Percentiles rank a stretch among this genome's conserved stretches.
Conservation (phyloP, 2,888 invertebrate genomes). For the Metopia argyrocephala region DNA sequence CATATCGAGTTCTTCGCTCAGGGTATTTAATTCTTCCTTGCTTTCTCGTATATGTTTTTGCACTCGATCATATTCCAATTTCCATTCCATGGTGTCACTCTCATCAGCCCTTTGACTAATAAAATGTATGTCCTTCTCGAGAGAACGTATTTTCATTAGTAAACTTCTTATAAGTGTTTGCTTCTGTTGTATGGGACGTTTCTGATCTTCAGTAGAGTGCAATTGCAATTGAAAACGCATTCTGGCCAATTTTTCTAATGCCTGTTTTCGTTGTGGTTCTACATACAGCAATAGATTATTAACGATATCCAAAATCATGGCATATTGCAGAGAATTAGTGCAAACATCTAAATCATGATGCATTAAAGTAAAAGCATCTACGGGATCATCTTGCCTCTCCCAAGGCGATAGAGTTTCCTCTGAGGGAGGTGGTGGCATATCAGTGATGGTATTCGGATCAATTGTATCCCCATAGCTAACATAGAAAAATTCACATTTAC, state of each 20-base stretch:
- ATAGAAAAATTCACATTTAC: constrained; percentile 99
- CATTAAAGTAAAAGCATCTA: constrained; percentile 98
- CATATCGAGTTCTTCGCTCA: constrained; percentile 96
- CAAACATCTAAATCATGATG: constrained; percentile 99
- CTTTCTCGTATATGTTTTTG: constrained; percentile 87
- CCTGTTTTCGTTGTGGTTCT: constrained; percentile 95
- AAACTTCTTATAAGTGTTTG: constrained; percentile 89
- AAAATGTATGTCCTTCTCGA: constrained; percentile 94
- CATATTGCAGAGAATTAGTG: constrained; percentile 96
- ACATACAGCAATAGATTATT: constrained; percentile 98
- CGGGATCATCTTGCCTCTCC: constrained; percentile 91
- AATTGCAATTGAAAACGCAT: constrained; percentile 97
- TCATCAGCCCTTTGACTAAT: constrained; percentile 89
- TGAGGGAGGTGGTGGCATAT: constrained; percentile 85
- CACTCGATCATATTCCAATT: constrained; percentile 86
- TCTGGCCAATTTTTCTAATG: constrained; percentile 89
- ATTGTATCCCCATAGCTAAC: constrained; percentile 91
- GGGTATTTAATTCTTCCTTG: constrained; percentile 91
- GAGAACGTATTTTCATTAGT: constrained; percentile 88
- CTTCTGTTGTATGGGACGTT: constrained; percentile 92
- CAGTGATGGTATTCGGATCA: constrained; percentile 80
- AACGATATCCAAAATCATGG: constrained; percentile 97
- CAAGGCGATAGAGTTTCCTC: constrained; percentile 86
- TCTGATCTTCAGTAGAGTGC: constrained; percentile 93
- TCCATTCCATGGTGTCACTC: constrained; percentile 81